Evolutionary conservation across 64 coral and sea anemone species (phyloP), one percentile per base, ranked within the genome.

Genomic region (Orbicella faveolata): DNA sequence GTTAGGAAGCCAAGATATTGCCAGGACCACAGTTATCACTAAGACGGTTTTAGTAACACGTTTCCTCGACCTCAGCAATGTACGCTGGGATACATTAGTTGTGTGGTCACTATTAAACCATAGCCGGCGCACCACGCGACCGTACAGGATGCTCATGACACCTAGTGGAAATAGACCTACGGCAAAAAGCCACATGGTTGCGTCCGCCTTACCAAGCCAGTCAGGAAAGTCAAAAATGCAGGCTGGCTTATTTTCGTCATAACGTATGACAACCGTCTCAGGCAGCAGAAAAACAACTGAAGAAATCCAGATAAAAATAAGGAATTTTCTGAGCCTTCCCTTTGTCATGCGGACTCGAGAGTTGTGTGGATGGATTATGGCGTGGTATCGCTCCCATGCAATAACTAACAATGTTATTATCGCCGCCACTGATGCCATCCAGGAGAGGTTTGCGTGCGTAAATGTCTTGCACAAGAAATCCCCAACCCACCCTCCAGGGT

Each of bases 1-100:
- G 20, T 91, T 91, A 4, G 89, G 89, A 20, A 83, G 80, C 89
- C 89, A 91, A 75, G 79, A 91, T 11, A 84, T 81, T 69, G 39
- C 80, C 34, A 91, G 70, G 37, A 91, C 81, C 2, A 63, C 78
- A 52, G 89, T 91, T 44, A 91, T 73, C 52, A 59, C 36, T 2
- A 91, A 36, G 11, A 76, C 89, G 23, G 79, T 51, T 73, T 84
- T 91, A 39, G 89, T 91, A 17, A 91, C 79, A 61, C 79, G 61
- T 81, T 91, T 91, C 15, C 89, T 54, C 57, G 89, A 91, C 68
- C 84, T 82, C 2, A 75, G n/a, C 33, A 91, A 21, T 30, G 89
- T 75, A 6, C 89, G 62, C 53, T 91, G 80, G 2, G 89, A 75
- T 3, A 84, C 70, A 20, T 75, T 75, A 21, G 44, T 39, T 0